A percentile compares a stretch with the other conserved stretches of the same genome.
Evolutionary conservation across 2,113 vertebrate species (phyloP).

Genomic region (Crotalus viridis): DNA sequence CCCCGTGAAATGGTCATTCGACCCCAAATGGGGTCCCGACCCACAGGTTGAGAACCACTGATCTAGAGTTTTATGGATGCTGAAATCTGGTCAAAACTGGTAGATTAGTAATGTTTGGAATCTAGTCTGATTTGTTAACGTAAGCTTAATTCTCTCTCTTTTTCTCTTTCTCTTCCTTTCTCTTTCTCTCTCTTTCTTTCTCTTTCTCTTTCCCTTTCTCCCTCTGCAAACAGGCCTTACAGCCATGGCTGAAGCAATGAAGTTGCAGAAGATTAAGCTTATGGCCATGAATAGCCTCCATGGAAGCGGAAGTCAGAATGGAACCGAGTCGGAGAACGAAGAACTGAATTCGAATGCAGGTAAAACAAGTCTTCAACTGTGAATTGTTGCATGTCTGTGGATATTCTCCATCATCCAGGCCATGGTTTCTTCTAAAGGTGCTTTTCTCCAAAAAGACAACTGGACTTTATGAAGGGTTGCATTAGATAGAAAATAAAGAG

Average conservation of each 20-base stretch:
- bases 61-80: background rate
- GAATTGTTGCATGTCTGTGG: background rate
- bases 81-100: background rate
- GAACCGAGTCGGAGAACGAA: slow-evolving; percentile 82
- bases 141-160: background rate
- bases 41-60: too few relatives aligned
- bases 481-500: background rate
- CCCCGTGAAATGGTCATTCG: too few relatives aligned
- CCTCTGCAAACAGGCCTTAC: slow-evolving; percentile 76
- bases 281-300: slow-evolving; percentile 87
- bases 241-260: slow-evolving; percentile 91
- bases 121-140: background rate
- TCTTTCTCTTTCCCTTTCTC: too few relatives aligned
- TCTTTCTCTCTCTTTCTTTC: accelerated
- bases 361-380: slow-evolving; percentile 34
- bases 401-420: background rate
- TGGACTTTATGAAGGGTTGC: accelerated
- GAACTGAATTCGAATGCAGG: slow-evolving; percentile 85
- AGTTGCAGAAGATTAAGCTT: slow-evolving; percentile 89
- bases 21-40: too few relatives aligned
- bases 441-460: background rate
- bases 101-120: background rate
- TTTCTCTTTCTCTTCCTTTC: background rate
- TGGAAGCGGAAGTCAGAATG: slow-evolving; percentile 79
- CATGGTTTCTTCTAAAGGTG: background rate